Base-by-base conservation (phyloP, 2,113 vertebrate species). In the Sinocyclocheilus anophthalmus region DNA sequence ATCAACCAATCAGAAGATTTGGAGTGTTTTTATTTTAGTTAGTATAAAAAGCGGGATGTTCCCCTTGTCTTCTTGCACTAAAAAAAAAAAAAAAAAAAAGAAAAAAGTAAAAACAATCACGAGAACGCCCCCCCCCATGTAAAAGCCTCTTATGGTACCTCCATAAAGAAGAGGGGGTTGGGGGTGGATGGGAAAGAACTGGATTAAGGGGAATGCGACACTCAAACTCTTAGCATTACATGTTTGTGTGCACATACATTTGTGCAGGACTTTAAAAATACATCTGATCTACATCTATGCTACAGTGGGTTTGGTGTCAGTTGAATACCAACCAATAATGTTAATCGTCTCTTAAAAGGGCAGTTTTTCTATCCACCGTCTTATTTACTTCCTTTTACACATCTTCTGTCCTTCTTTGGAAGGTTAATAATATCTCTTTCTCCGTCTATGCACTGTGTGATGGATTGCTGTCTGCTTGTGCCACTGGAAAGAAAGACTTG, bases 351-450 rank as follows among this genome's bases (percentile, higher is more conserved):
- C 9, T 42, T 73, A 33, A n/a, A 42, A 42, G 4, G 37, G 37
- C 37, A 72, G 69, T 20, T 39, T 11, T 39, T 20, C 18, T 22
- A 72, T 22, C 18, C 18, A 5, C 33, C 3, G 9, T 16, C 8
- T 67, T 69, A 7, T 26, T 26, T 42, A 42, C 50, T 37, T 57
- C 83, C 65, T 83, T 48, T 57, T 53, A n/a, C n/a, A 37, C 70
- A 76, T 70, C 48, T 65, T 70, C 42, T 73, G 70, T 69, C 76
- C 59, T 65, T 83, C 81, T 88, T 88, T 85, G 90, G 87, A 84
- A 89, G 86, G 87, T 69, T 24, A 83, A 59, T 84, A 86, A 77
- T 84, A 82, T 61, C 63, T 70, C 61, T 88, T 85, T 84, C 45
- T 87, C 59, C 22, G 50, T 33, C 45, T 1, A 8, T 77, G 75